These are phyloP conservation scores for Hippocampus barbouri DNA, from an alignment of 2,113 vertebrate species.

Conservation along the genomic window DNA sequence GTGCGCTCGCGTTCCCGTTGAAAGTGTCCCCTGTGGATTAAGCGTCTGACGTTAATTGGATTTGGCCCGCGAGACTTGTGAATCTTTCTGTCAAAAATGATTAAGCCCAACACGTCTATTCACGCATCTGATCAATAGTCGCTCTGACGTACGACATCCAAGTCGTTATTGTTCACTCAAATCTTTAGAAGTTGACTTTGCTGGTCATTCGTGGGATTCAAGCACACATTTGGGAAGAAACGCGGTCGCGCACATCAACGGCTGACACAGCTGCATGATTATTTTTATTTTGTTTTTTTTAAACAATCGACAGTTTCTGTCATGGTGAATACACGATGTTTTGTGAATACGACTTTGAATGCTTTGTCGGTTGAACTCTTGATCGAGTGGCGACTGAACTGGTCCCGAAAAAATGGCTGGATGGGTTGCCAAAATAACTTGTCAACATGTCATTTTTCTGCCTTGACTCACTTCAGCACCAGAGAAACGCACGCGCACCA, in stretches of 20 bases:
- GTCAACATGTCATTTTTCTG: neutral
- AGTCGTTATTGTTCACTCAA: neutral
- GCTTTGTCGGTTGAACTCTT: no score
- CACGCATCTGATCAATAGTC: neutral
- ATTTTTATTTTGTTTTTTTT: neutral
- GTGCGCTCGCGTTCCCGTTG: constrained; percentile 10
- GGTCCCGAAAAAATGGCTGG: neutral
- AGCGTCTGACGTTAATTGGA: constrained; percentile 47
- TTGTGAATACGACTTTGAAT: no score
- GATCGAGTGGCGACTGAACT: no score
- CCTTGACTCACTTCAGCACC: constrained; percentile 37
- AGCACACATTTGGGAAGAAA: neutral
- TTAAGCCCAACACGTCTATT: constrained; percentile 16
- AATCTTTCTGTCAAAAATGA: constrained; percentile 56
- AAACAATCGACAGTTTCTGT: neutral
- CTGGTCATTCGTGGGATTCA: neutral
- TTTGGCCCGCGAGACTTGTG: constrained; percentile 39
- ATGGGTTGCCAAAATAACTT: neutral
- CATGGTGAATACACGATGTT: neutral
- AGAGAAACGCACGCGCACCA: constrained; percentile 30
- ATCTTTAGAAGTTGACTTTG: neutral
- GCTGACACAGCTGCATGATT: neutral
- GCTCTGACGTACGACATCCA: neutral
- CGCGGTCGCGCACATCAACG: no score
- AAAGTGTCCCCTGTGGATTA: constrained; percentile 44